Base-by-base conservation (phyloP, 2,113 vertebrate species). In the Clarias batrachus region DNA sequence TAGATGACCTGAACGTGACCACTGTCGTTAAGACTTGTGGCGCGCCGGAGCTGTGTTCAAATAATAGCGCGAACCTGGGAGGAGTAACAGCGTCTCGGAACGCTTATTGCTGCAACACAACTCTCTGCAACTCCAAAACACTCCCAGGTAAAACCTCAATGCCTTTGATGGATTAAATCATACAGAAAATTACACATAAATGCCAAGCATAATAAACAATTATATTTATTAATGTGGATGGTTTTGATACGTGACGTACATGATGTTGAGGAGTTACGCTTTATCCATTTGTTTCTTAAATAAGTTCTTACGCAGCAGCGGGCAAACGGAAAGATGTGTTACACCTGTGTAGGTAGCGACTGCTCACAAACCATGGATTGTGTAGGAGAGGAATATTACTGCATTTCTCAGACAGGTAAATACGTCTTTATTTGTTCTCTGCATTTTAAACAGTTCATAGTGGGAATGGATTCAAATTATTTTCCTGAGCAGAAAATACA, bases 291-390 rank as follows among this genome's bases (percentile, higher is more conserved):
- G 10, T 73, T 74, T 33, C 33, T 25, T 3, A 6, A 14, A 30
- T 78, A 78, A 78, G 76, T 19, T 78, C 2, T 78, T 17, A 25
- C n/a, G 0, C 1, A 27, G 16, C 52, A 16, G 52, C 23, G 0
- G n/a, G 63, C 89, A 33, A 94, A 93, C 87, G 92, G 92, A 11
- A 90, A 66, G 17, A 90, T 85, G 82, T 94, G 94, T 71, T 74
- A 74, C 71, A 48, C 8, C 71, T 93, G 92, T 71, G 19, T 83
- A 4, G 87, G 48, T 14, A 0, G 33, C 9, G 14, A 1, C 0
- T 94, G 92, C 90, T 86, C 9, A 0, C 11, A 1, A 13, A 88
- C 80, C 27, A 1, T 92, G 0, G 74, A 83, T 27, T 94, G 93
- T 25, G 37, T 56, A 6, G 90, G 91, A 4, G 2, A 60, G 6